Evolutionary conservation across 2,797 vertebrate species (phyloP).

Genomic region (Rhinogobio ventralis): DNA sequence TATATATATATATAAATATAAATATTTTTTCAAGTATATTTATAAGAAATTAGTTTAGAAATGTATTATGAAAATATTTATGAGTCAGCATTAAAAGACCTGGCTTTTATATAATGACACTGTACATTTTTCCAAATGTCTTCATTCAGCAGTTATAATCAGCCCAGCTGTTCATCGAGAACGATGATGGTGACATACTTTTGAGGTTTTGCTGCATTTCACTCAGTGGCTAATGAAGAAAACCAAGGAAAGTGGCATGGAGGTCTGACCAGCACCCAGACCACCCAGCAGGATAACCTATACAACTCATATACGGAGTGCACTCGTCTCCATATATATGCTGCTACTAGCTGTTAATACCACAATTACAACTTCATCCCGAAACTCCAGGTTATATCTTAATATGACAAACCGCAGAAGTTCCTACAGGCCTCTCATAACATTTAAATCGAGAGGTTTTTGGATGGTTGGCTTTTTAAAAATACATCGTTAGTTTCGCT

Average conservation of each 20-base stretch:
- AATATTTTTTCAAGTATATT: too few species aligned
- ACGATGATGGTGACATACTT: slow-evolving; percentile 13
- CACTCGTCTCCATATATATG: neutral
- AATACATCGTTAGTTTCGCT: neutral
- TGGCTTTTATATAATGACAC: neutral
- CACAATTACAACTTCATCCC: neutral
- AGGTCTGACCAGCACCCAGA: slow-evolving; percentile 26
- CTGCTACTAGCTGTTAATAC: neutral
- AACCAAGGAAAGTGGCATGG: slow-evolving; percentile 22
- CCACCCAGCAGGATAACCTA: slow-evolving; percentile 51
- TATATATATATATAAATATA: neutral
- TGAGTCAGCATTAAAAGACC: neutral
- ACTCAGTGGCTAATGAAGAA: slow-evolving; percentile 40
- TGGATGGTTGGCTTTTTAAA: neutral
- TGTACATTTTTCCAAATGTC: neutral
- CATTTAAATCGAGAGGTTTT: neutral
- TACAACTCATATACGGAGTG: slow-evolving; percentile 17
- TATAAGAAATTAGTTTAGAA: neutral
- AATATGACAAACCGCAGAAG: neutral
- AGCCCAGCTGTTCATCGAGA: slow-evolving; percentile 5
- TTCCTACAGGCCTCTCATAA: neutral
- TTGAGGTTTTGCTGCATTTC: slow-evolving; percentile 13
- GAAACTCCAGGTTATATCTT: neutral
- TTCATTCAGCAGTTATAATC: slow-evolving; percentile 16
- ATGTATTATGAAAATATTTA: neutral